Base-by-base conservation (phyloP, 2,797 vertebrate species). In the Chaunax sp. region DNA sequence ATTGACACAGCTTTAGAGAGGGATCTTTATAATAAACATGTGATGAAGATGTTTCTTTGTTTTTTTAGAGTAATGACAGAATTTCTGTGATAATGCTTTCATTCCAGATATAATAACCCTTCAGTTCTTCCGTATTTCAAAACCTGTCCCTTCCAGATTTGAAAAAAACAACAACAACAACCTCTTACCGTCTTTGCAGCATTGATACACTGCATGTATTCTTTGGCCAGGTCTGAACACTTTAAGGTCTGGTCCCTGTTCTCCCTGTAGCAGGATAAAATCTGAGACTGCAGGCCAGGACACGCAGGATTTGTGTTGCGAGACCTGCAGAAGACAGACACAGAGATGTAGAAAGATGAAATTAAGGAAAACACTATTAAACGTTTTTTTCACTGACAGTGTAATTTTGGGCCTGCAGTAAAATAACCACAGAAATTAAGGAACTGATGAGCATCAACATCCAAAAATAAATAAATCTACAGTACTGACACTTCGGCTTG, bases 141-240 rank as follows among this genome's bases (percentile, higher is more conserved):
- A 28, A 61, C 13, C 25, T 10, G 19, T 30, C 12, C 15, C 13
- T 44, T 40, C 3, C 10, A 64, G 2, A 38, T 25, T 10, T 19
- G 6, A 10, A 30, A 3, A 30, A 46, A 22, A n/a, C 16, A 19
- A 44, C 8, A 8, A 11, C 5, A n/a, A n/a, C 19, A 54, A 46
- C 1, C 40, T 10, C 85, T 90, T 91, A 97, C 97, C 97, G 97
- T 96, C 77, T 94, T 96, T 69, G 95, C 94, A 0, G 94, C 82
- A 3, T 93, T 87, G 77, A 99, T 95, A 2, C 97, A 99, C 80
- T 81, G 95, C 89, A 94, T 94, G 88, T 98, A 98, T 2, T 96
- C 92, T 87, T 95, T 97, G 77, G 94, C 96, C 84, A 99, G 90
- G 83, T 96, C 94, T 0, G 96, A 95, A 87, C 97, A 99, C 72